Conservation (phyloP, 2,797 vertebrate species). For the Eulemur mongoz region DNA sequence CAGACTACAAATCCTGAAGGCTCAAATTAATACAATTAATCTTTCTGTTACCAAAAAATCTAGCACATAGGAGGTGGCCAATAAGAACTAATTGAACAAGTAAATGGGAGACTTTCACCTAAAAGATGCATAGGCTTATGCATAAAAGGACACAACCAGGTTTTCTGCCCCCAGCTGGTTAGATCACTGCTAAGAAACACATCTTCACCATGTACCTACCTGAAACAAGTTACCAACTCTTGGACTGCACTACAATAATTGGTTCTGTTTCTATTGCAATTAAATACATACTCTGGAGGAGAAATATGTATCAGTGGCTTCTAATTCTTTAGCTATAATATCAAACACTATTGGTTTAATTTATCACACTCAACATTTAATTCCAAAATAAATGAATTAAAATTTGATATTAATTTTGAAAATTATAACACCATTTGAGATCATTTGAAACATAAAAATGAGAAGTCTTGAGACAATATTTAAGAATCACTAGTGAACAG, state of each 20-base stretch:
- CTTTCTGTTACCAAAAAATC: not conserved
- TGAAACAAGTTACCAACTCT: not conserved
- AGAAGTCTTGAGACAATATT: not conserved
- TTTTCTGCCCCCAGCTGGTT: not conserved
- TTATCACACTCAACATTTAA: not conserved
- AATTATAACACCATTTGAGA: not conserved
- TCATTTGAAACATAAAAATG: not conserved
- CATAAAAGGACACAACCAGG: not conserved
- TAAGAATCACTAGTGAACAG: not conserved
- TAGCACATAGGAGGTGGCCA: not conserved
- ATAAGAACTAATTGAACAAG: not conserved
- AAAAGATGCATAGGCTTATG: not conserved
- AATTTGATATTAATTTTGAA: not conserved
- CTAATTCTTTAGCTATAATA: not conserved
- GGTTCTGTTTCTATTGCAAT: not conserved
- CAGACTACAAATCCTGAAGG: not conserved
- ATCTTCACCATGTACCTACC: not conserved
- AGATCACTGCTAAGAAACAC: not conserved
- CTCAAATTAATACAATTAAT: not conserved
- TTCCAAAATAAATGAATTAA: conserved; percentile 15
- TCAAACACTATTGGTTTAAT: not conserved
- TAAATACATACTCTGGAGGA: not conserved
- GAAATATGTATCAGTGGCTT: not conserved
- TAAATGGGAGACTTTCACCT: not conserved
- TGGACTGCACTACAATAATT: not conserved